Base-by-base conservation (phyloP, 2,113 vertebrate species). In the Geothlypis trichas region DNA sequence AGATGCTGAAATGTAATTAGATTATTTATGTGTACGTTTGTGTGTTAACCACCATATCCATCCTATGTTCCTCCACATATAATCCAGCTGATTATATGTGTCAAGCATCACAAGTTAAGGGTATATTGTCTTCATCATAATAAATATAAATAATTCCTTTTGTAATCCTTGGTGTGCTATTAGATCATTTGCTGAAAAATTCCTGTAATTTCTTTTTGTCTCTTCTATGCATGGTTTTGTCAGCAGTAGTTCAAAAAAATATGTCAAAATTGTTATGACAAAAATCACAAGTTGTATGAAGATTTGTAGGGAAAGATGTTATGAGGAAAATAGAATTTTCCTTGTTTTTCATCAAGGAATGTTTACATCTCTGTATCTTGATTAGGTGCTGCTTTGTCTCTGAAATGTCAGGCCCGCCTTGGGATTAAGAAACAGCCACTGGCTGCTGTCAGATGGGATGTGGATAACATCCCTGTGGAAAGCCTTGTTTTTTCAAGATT, bases 391-490 rank as follows among this genome's bases (percentile, higher is more conserved):
- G 3, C 85, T 80, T 62, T 71, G 11, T 82, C 55, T 71, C 39
- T 98, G 62, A 88, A 59, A 33, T 98, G 98, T 85, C 73, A 10
- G 22, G 97, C 95, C 11, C 95, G 82, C 24, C 82, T 98, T 27
- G 98, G 98, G 35, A 94, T 85, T 85, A 97, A 92, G 58, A 13
- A 63, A 58, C 93, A 88, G 13, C 18, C n/a, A 4, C 2, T 94
- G 7, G 27, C 58, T 52, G 7, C 7, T 4, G 84, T 97, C 57
- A 27, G 10, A 18, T 98, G 98, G 98, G 30, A 85, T 65, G 59
- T 97, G 57, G 75, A 97, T 27, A 9, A 52, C n/a, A 82, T 2
- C 1, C 42, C 33, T 1, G 72, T n/a, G 65, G 23, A 41, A 49
- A 5, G 23, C 13, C 58, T 19, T 30, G 7, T 15, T 97, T 58